Conservation (phyloP, 2,888 invertebrate genomes). For the Junonia oenone region DNA sequence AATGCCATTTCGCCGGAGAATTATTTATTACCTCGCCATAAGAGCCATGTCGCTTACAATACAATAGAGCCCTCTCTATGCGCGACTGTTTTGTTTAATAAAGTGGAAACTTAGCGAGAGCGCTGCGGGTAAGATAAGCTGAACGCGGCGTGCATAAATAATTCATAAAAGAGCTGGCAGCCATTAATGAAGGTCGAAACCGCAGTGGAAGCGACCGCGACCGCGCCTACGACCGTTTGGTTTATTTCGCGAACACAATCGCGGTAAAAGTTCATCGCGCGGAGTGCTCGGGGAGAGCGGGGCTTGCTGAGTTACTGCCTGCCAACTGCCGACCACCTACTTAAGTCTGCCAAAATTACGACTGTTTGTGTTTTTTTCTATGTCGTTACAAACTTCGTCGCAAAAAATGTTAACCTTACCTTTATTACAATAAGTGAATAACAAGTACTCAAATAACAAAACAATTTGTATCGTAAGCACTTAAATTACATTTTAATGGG, state of each 20-base stretch:
- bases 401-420: background rate
- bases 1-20: conserved; percentile 64
- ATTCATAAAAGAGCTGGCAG: conserved; percentile 67
- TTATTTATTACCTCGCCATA: conserved; percentile 69
- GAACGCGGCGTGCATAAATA: conserved; percentile 63
- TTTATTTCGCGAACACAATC: conserved; percentile 45
- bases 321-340: background rate
- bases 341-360: background rate
- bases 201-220: conserved; percentile 46
- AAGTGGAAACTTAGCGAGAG: conserved; percentile 59
- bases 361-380: background rate
- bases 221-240: conserved; percentile 36
- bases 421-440: background rate
- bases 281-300: conserved; percentile 32
- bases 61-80: conserved; percentile 59
- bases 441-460: background rate
- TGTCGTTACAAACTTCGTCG: background rate
- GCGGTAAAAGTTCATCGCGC: conserved; percentile 42
- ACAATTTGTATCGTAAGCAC: background rate
- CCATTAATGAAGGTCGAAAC: conserved; percentile 65
- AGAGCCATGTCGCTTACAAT: conserved; percentile 63
- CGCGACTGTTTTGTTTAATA: conserved; percentile 64
- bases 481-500: conserved; percentile 2
- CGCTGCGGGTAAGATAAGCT: conserved; percentile 54
- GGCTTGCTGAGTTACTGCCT: background rate